A percentile compares a stretch with the other conserved stretches of the same genome.
phyloP scores from a whole-genome alignment of 2,888 invertebrate genomes.

The Lasioglossum figueresi region DNA sequence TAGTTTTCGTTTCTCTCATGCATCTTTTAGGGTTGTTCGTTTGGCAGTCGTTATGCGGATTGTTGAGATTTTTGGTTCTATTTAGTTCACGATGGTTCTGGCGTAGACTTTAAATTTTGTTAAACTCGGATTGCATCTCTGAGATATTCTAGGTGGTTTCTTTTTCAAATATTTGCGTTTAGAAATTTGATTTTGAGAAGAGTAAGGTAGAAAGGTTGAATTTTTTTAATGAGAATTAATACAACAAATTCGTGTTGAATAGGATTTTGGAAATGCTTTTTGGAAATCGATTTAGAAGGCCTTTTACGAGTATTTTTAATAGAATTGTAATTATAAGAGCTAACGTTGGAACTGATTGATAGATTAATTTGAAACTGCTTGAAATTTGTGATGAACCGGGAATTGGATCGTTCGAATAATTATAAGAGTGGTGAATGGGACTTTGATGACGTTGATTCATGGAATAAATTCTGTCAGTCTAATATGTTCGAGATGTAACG shows the following conservation, averaged over 20 bases:
- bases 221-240: background rate
- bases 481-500: background rate
- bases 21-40: background rate
- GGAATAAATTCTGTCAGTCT: background rate
- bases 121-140: background rate
- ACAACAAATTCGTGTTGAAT: background rate
- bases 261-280: background rate
- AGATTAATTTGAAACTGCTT: conserved; percentile 1
- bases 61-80: too few species aligned
- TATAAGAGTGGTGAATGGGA: background rate
- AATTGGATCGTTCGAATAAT: conserved; percentile 8
- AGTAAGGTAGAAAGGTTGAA: background rate
- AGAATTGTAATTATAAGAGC: background rate
- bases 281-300: background rate
- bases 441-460: background rate
- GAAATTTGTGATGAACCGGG: conserved; percentile 1
- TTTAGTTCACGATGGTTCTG: background rate
- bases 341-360: background rate
- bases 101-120: background rate
- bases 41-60: too few species aligned
- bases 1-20: background rate
- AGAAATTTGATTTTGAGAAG: background rate
- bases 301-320: background rate
- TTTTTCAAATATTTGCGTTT: background rate
- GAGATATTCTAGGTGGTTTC: background rate